phyloP scores from a whole-genome alignment of 2,888 invertebrate genomes.

The Coenonympha glycerion region DNA sequence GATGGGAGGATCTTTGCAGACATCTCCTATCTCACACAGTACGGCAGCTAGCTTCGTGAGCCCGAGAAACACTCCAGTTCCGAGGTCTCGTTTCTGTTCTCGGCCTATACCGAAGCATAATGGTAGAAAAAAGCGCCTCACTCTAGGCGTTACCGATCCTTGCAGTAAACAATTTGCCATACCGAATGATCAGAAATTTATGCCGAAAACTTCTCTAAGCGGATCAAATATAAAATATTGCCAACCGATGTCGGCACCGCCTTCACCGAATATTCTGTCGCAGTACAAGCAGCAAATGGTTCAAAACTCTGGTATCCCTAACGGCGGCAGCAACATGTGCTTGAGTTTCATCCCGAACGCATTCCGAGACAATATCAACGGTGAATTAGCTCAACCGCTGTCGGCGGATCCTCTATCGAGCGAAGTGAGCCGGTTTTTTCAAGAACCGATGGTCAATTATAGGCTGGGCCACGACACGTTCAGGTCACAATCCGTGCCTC shows the following conservation, averaged over 20 bases:
- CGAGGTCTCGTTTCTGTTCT: slow-evolving; percentile 78
- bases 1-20: slow-evolving; percentile 63
- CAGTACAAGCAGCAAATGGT: slow-evolving; percentile 72
- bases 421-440: slow-evolving; percentile 79
- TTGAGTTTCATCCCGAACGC: slow-evolving; percentile 63
- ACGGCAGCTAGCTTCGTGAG: slow-evolving; percentile 88
- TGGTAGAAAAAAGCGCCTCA: slow-evolving; percentile 54
- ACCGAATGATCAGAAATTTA: slow-evolving; percentile 65
- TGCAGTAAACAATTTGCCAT: slow-evolving; percentile 61
- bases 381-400: slow-evolving; percentile 54
- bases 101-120: slow-evolving; percentile 67
- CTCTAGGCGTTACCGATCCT: slow-evolving; percentile 50
- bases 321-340: slow-evolving; percentile 63
- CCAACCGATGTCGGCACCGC: slow-evolving; percentile 81
- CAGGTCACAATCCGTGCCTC: slow-evolving; percentile 88
- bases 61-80: slow-evolving; percentile 84
- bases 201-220: slow-evolving; percentile 47
- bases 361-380: slow-evolving; percentile 65
- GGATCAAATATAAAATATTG: slow-evolving; percentile 55
- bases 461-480: slow-evolving; percentile 60
- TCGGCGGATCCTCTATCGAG: slow-evolving; percentile 72
- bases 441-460: slow-evolving; percentile 61
- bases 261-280: slow-evolving; percentile 77
- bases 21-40: slow-evolving; percentile 76
- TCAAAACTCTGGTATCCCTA: slow-evolving; percentile 56